Base-by-base conservation (phyloP, 2,888 invertebrate species). In the Hymenopus coronatus region DNA sequence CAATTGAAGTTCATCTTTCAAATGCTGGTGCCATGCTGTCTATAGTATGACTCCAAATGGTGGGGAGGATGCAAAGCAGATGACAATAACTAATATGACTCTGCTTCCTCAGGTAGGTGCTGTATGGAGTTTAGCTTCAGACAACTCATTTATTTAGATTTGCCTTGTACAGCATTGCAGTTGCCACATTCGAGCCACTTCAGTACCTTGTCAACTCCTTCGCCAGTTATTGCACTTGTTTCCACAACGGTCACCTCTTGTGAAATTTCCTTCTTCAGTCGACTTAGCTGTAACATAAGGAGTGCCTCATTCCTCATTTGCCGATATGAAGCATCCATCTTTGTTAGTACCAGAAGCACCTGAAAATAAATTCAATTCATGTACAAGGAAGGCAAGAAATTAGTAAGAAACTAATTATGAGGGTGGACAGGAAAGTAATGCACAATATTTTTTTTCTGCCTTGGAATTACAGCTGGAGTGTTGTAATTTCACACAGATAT, bases 281-380 rank as follows among this genome's bases (percentile, higher is more conserved):
- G 95, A 12, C 94, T 94, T 93, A 96, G 95, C 93, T 97, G 97
- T 90, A 98, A 93, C 96, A 97, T 97, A 2, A 97, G 94, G 40
- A 97, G 93, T 0, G 97, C 97, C 92, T 98, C 97, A 92, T 97
- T 97, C 87, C 97, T 94, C 97, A 97, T 97, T 92, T 97, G 97
- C 20, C 97, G 94, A 93, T 97, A 97, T 8, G 97, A 97, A 1
- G 96, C 96, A 91, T 98, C 97, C 97, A 97, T 97, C 94, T 98
- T 98, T 25, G 96, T 95, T 15, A 98, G 93, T 0, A 97, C 96
- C 89, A 97, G 92, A 28, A 97, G 94, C 90, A 96, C 94, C 96
- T 96, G 92, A 14, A 93, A 93, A 90, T 89, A 88, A 88, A 90
- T 54, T 3, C 33, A 33, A 1, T 33, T 33, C 20, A 87, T 12